Evolutionary conservation across 2,797 vertebrate species (phyloP), one percentile per base, ranked within the genome.

Genomic region (Sus cebifrons): DNA sequence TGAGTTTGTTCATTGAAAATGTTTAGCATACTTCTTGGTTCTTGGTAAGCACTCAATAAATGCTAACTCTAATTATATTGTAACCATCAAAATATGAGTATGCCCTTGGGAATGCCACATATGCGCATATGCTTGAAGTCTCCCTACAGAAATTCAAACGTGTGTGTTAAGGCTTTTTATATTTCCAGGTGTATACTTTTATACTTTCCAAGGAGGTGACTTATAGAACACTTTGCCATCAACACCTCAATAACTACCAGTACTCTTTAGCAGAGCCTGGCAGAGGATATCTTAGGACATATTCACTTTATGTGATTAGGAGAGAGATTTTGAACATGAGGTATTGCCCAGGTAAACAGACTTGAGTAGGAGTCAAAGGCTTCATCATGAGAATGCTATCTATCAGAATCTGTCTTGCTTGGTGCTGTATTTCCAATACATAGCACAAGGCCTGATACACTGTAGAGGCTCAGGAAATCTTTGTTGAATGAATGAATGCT

Each of bases 21-120:
- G 6, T 10, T 60, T 79, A 85, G 25, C 29, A 62, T 49, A 91
- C 67, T 86, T 91, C 75, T 96, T 92, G 29, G 65, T 71, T 77
- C 25, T 95, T 90, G 40, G 36, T 87, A 86, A 92, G 29, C 15
- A 92, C 52, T 93, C 32, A 56, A 40, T 87, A 86, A 93, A 93
- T 58, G 56, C 58, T 81, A 65, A 20, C 29, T 89, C 49, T 93
- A 36, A 17, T 25, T 86, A 13, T 65, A 56, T 86, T 64, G 60
- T 36, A 87, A 81, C 21, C 40, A 73, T 87, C 40, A 95, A 87
- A 87, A 96, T 67, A 73, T 27, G 18, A 23, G 17, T 40, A 70
- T 71, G 16, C 14, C 25, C 58, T 16, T 44, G 29, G 40, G 64
- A 82, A 2, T 32, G 27, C 32, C 49, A 91, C 27, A 18, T 44